These are phyloP conservation scores for Tubulanus polymorphus DNA, from an alignment of 2,888 invertebrate species.

Conservation along the genomic window DNA sequence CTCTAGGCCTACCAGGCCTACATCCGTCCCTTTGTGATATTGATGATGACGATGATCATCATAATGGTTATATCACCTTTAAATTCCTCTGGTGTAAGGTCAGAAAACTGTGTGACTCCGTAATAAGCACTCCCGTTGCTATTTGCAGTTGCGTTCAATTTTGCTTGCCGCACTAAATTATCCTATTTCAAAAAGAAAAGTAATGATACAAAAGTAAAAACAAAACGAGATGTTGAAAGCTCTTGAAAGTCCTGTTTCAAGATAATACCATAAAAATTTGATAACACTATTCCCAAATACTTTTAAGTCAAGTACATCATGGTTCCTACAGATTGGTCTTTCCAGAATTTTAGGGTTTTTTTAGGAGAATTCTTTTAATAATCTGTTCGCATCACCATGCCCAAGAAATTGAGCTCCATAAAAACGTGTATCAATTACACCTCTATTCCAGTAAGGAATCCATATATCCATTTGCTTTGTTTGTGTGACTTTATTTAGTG, in stretches of 20 bases:
- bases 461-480: constrained; percentile 4
- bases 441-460: not conserved
- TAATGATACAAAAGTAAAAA: too few relatives aligned
- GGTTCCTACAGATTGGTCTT: too few relatives aligned
- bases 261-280: too few relatives aligned
- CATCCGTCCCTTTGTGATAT: not conserved
- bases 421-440: not conserved
- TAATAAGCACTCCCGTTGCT: constrained; percentile 55
- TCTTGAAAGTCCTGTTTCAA: too few relatives aligned
- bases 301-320: too few relatives aligned
- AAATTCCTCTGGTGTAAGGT: constrained; percentile 64
- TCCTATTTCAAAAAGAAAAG: constrained; percentile 51
- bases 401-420: constrained; percentile 5
- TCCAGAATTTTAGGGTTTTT: too few relatives aligned
- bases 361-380: not conserved
- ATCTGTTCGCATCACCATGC: not conserved
- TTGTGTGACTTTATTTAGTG: not conserved
- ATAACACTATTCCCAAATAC: too few relatives aligned
- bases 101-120: constrained; percentile 63
- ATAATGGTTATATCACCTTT: constrained; percentile 32
- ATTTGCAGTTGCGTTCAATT: constrained; percentile 52
- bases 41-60: not conserved
- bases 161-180: constrained; percentile 57
- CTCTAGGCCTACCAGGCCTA: too few relatives aligned
- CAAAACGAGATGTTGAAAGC: too few relatives aligned